A percentile compares a stretch with the other conserved stretches of the same genome.
These are phyloP conservation scores for Hylaea fasciaria DNA, from an alignment of 2,888 invertebrate species.

Conservation along the genomic window DNA sequence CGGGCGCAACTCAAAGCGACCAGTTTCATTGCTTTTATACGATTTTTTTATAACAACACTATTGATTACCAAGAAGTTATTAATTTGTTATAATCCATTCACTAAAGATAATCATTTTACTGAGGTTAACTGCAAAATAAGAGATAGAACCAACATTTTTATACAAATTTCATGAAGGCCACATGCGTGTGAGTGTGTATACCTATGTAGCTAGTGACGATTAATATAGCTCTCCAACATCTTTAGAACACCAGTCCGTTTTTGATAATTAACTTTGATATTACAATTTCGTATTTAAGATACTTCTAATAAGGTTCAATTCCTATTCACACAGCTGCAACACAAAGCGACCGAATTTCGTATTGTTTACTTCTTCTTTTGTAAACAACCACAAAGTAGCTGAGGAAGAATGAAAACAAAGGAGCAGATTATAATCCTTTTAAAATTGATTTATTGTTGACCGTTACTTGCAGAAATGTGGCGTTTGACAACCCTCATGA, in stretches of 20 bases:
- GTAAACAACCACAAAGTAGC: slow-evolving; percentile 53
- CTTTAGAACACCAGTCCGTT: background rate
- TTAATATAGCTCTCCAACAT: background rate
- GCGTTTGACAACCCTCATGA: slow-evolving; percentile 37
- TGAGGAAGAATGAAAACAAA: slow-evolving; percentile 59
- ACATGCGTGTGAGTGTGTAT: too few relatives aligned
- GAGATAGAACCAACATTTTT: too few relatives aligned
- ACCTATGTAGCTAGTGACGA: background rate
- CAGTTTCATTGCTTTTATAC: too few relatives aligned
- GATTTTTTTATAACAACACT: too few relatives aligned
- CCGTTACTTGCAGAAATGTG: slow-evolving; percentile 47
- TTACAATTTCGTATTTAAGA: background rate
- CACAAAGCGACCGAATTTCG: slow-evolving; percentile 7
- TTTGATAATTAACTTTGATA: background rate
- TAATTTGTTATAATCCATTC: too few relatives aligned
- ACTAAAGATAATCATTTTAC: too few relatives aligned
- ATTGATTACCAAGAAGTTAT: too few relatives aligned
- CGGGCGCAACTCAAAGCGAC: too few relatives aligned
- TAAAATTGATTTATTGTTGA: slow-evolving; percentile 66
- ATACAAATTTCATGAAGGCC: too few relatives aligned
- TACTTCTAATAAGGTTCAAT: slow-evolving; percentile 1
- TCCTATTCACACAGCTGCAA: background rate
- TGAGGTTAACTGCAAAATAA: too few relatives aligned
- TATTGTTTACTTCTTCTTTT: slow-evolving; percentile 46
- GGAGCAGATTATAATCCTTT: slow-evolving; percentile 66